Evolutionary conservation across 2,113 vertebrate genomes (phyloP), one percentile per base, ranked within the genome.

Genomic region (Synodontis membranacea): DNA sequence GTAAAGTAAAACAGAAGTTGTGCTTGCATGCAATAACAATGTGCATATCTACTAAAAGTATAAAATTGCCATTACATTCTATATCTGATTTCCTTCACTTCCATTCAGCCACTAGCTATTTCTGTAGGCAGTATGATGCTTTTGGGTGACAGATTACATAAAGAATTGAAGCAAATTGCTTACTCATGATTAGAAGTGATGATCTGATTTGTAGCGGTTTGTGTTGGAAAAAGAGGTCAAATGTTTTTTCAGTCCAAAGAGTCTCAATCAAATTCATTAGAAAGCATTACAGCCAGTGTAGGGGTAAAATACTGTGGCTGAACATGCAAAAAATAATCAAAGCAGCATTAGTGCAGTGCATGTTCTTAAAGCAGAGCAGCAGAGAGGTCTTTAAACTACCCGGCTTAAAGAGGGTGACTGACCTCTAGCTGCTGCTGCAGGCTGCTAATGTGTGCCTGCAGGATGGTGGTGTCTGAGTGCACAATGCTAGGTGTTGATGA

Each of bases 341-440:
- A 83, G 39, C 58, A 83, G n/a, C 19, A 83, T 68, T 68, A 44
- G n/a, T 52, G 19, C 48, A n/a, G 9, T 21, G 42, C 37, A 12
- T 70, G 62, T 72, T 44, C 83, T 48, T 9, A 62, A 17, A 62
- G 39, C 25, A 42, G 70, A 48, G 50, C 54, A 62, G 34, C 31
- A 62, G 21, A 46, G 54, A 34, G 44, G 9, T 44, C 19, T 74
- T 58, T 58, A 42, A 34, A 28, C 48, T 10, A 44, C 17, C 5
- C 6, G 9, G 42, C n/a, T 23, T 72, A n/a, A 28, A 31, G 2
- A 37, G 70, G 60, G 64, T 25, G 39, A 84, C 96, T 96, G 88
- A 97, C 96, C 86, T 93, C 93, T 64, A 97, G 94, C 92, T 97
- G 96, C 85, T 96, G 95, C 86, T 96, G 94, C 85, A 97, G 93